phyloP scores from a whole-genome alignment of 2,888 invertebrate species.

The Clanis bilineata region DNA sequence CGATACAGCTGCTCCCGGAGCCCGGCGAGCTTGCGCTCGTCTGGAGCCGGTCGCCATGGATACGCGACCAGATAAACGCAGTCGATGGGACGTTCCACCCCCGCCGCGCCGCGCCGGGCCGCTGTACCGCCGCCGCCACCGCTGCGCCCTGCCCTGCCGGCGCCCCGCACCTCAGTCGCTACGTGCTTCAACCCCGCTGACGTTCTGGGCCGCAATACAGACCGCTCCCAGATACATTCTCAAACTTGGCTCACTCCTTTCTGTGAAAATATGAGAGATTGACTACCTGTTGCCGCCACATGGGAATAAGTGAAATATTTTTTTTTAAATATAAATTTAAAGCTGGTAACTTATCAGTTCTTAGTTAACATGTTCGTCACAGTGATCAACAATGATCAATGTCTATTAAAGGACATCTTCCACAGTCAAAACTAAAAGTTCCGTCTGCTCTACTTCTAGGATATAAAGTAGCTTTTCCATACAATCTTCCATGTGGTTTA shows the following conservation, averaged over 20 bases:
- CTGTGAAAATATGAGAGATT: slow-evolving; percentile 33
- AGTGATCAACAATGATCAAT: no score
- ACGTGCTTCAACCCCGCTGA: slow-evolving; percentile 22
- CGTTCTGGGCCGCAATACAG: slow-evolving; percentile 17
- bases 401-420: no score
- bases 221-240: slow-evolving; percentile 26
- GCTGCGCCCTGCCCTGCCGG: slow-evolving; percentile 24
- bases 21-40: slow-evolving; percentile 56
- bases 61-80: slow-evolving; percentile 61
- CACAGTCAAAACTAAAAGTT: no score
- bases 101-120: no score
- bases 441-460: no score
- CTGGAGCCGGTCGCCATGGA: slow-evolving; percentile 72
- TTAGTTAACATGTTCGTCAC: no score
- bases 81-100: slow-evolving; percentile 32
- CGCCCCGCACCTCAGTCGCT: slow-evolving; percentile 22
- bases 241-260: slow-evolving; percentile 34
- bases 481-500: no score
- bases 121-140: slow-evolving; percentile 20
- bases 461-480: no score
- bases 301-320: neutral
- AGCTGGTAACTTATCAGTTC: no score
- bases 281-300: slow-evolving; percentile 50
- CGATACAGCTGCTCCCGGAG: slow-evolving; percentile 83
- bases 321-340: no score